These are phyloP conservation scores for Ornithorhynchus anatinus DNA, from an alignment of 2,113 vertebrate species.

Conservation along the genomic window DNA sequence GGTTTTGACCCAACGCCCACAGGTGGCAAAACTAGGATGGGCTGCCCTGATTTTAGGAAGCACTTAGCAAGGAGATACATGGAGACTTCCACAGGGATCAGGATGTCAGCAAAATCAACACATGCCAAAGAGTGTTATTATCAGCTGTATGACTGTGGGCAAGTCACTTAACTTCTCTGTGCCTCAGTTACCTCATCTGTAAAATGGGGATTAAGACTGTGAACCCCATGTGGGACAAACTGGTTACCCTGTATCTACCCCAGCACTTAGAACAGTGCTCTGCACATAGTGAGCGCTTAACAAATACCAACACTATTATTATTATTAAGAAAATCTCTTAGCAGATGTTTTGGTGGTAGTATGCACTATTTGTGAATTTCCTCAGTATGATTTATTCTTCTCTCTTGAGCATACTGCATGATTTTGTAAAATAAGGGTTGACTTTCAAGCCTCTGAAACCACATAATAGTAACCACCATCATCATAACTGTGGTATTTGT, in stretches of 20 bases:
- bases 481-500: neutral
- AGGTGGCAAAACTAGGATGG: conserved; percentile 9
- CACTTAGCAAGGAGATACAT: neutral
- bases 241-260: too few relatives aligned
- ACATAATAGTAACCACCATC: neutral
- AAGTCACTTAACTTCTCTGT: too few relatives aligned
- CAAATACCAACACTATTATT: too few relatives aligned
- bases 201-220: too few relatives aligned
- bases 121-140: conserved; percentile 9
- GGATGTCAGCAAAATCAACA: neutral
- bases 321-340: neutral
- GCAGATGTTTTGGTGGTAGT: conserved; percentile 4
- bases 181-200: too few relatives aligned
- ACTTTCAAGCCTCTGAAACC: conserved; percentile 56
- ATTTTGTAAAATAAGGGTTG: conserved; percentile 72
- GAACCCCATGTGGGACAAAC: too few relatives aligned
- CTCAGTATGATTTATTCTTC: conserved; percentile 43
- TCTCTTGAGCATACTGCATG: conserved; percentile 46
- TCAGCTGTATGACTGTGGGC: too few relatives aligned
- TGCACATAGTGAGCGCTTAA: too few relatives aligned
- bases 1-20: neutral
- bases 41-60: neutral
- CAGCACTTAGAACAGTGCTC: too few relatives aligned
- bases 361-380: conserved; percentile 21
- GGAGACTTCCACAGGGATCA: neutral